phyloP scores from a whole-genome alignment of 2,888 invertebrate genomes.

The Alcis repandata region DNA sequence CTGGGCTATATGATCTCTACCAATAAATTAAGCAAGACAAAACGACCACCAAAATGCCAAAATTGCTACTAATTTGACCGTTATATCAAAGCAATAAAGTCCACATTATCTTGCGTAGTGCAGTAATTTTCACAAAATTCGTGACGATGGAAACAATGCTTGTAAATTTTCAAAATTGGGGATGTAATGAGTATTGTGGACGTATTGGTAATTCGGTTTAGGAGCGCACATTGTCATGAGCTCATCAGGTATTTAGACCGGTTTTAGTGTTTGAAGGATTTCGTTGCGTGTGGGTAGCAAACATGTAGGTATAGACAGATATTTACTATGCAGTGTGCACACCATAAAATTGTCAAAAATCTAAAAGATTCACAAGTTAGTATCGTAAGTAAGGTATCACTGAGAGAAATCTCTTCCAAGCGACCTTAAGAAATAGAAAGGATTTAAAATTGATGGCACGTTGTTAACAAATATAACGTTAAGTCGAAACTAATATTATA shows the following conservation, averaged over 20 bases:
- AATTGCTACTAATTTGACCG: conserved; percentile 13
- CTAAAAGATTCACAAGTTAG: no score
- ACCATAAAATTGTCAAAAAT: no score
- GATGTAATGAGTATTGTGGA: conserved; percentile 30
- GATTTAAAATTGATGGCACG: no score
- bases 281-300: no score
- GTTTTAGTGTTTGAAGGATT: background rate
- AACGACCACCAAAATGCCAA: conserved; percentile 37
- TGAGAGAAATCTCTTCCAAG: no score
- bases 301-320: no score
- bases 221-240: background rate
- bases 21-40: conserved; percentile 72
- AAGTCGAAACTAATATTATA: no score
- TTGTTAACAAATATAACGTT: no score
- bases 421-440: no score
- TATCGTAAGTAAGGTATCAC: no score
- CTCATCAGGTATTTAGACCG: background rate
- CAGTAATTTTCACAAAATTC: conserved; percentile 35
- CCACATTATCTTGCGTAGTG: conserved; percentile 11
- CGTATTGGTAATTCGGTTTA: conserved; percentile 37
- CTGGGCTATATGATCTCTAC: conserved; percentile 56
- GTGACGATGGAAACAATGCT: conserved; percentile 41
- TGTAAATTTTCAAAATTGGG: conserved; percentile 24
- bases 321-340: no score
- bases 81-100: conserved; percentile 24